These are phyloP conservation scores for Drosophila athabasca DNA, from an alignment of 1,140 invertebrate genomes.

Conservation along the genomic window DNA sequence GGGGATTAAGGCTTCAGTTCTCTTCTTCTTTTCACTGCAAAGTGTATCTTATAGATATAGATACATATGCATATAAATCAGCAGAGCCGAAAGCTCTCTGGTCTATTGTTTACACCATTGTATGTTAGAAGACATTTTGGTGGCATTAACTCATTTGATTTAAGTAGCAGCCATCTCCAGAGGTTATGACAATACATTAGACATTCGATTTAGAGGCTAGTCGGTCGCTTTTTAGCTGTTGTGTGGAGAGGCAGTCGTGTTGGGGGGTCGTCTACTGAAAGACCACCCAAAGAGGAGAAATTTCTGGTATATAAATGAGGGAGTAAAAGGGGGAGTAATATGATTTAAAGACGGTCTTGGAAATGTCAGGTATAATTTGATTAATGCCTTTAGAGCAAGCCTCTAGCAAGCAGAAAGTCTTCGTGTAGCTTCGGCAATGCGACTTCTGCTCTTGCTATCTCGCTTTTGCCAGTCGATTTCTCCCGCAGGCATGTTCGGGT, in stretches of 20 bases:
- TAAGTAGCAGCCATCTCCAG: constrained; percentile 56
- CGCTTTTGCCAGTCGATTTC: too few species aligned
- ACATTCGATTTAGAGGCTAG: background rate
- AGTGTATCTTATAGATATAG: background rate
- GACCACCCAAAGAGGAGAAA: constrained; percentile 36
- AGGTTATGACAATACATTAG: constrained; percentile 62
- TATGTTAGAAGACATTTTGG: constrained; percentile 67
- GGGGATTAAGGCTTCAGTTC: constrained; percentile 64
- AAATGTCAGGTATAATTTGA: too few species aligned
- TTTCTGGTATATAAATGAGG: constrained; percentile 14
- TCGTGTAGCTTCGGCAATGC: too few species aligned
- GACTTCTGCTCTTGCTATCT: too few species aligned
- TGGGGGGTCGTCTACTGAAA: constrained; percentile 48
- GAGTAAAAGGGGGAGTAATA: background rate
- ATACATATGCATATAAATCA: constrained; percentile 64
- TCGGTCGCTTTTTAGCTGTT: background rate
- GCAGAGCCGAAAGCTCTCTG: constrained; percentile 52
- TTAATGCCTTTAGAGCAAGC: too few species aligned
- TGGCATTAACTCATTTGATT: constrained; percentile 78
- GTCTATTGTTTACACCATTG: constrained; percentile 72
- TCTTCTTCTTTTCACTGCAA: constrained; percentile 10
- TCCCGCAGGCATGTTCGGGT: too few species aligned
- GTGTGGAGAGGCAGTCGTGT: too few species aligned
- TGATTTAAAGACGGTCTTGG: too few species aligned
- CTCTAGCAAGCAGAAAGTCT: too few species aligned